phyloP scores from a whole-genome alignment of 2,113 vertebrate species.

The Oncorhynchus clarkii region DNA sequence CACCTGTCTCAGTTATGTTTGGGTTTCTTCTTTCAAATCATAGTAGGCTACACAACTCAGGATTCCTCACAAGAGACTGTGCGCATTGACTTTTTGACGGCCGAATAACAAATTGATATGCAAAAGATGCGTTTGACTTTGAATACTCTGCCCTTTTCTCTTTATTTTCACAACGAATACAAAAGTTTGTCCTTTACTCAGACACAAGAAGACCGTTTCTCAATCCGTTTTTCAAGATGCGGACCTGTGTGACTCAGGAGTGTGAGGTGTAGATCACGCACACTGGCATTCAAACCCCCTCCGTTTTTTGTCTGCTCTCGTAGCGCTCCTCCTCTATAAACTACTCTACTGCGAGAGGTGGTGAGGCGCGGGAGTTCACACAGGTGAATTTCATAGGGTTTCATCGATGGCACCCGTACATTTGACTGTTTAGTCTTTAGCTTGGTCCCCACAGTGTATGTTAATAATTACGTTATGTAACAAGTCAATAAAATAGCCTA shows the following conservation, averaged over 20 bases:
- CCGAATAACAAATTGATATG: not conserved
- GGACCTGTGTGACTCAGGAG: conserved; percentile 12
- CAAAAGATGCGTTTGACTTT: not conserved
- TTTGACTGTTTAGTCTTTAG: too few relatives aligned
- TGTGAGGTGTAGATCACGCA: not conserved
- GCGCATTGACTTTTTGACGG: conserved; percentile 24
- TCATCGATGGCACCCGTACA: not conserved
- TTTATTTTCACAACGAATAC: not conserved
- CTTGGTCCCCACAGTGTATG: too few relatives aligned
- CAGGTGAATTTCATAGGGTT: not conserved
- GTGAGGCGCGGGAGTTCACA: not conserved
- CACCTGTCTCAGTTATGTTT: not conserved
- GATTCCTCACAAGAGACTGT: conserved; percentile 20
- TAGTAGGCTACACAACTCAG: conserved; percentile 23
- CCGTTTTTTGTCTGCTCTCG: not conserved
- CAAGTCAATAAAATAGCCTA: not conserved
- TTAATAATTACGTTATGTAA: not conserved
- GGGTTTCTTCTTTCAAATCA: conserved; percentile 46
- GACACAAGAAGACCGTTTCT: not conserved
- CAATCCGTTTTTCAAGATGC: not conserved
- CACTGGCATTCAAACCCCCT: not conserved
- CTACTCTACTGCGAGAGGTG: not conserved
- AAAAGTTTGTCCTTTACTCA: not conserved
- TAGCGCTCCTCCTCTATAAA: not conserved
- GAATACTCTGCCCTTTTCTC: not conserved